Evolutionary conservation across 1,140 invertebrate species (phyloP), one percentile per base, ranked within the genome.

Genomic region (Trypoxylus dichotomus): DNA sequence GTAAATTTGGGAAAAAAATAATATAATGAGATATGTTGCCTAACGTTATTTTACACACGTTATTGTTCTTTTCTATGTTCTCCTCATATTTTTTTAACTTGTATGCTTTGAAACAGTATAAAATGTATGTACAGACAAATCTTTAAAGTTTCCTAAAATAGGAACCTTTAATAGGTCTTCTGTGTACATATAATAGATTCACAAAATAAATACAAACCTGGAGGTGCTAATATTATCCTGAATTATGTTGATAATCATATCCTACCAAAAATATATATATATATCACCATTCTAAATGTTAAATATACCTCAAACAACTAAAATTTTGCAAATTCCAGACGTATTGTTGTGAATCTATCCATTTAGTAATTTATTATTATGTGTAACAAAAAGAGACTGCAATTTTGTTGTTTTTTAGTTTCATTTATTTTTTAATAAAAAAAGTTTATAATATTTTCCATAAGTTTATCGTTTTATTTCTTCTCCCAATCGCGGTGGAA

Each of bases 381-480:
- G 19, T 63, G 13, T 63, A 27, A 21, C 25, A 63, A 63, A 27
- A 63, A 27, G 60, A 63, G 60, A 63, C 60, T 63, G 60, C 21
- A 63, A 63, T 13, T n/a, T 63, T 24, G 60, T 63, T 63, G 6
- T 63, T 63, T 63, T 63, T 63, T 21, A 19, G 13, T 63, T 27
- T 24, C 13, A 19, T 63, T 63, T 63, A 63, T 63, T 63, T 63
- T 63, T 24, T 63, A 63, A 63, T 63, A 63, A 63, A 63, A 27
- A 6, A 63, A 27, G 13, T 63, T 63, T 63, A 63, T 63, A 27
- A 63, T 63, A 63, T 63, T 63, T 63, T 63, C 60, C 19, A 63
- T 63, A 63, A 63, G 13, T 10, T 21, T 19, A 2, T 13, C 8
- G 60, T 63, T 63, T 63, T 63, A 24, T 63, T 24, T 63, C 60